Base-by-base conservation (phyloP, 1,140 invertebrate genomes). In the Brachionus paranguensis region DNA sequence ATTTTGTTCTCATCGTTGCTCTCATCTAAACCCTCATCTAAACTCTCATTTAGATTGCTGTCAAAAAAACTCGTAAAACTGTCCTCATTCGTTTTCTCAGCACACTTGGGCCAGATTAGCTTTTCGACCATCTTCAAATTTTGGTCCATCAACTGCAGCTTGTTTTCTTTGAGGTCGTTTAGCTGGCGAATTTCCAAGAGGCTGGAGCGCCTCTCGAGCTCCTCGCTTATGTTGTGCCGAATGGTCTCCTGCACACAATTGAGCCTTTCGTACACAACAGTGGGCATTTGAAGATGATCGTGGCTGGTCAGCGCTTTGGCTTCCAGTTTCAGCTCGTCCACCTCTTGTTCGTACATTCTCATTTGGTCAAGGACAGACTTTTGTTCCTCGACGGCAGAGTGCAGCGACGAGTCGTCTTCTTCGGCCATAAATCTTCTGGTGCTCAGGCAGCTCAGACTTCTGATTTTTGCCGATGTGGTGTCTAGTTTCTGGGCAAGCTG, bases 211-310 rank as follows among this genome's bases (percentile, higher is more conserved):
- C 78, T 81, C 33, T 81, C 78, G 10, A 81, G 33, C 17, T 81
- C 78, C 17, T 81, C 53, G 27, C 78, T 81, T 27, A 81, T 60
- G 11, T 47, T 64, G 6, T 64, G 53, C 10, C 78, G 50, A 68
- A 81, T 68, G n/a, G 33, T 81, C 33, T 81, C 78, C n/a, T 81
- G 53, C 24, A 68, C 78, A 43, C 64, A 68, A 43, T 81, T 60
- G 7, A 81, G 10, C 20, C 43, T 60, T 68, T 81, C 78, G 41
- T 64, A 81, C 8, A 81, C 53, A 47, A 68, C n/a, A 1, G 78
- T 60, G 11, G 78, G 53, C 37, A 81, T 64, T 17, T 81, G 53
- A 41, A 60, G 33, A 14, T 64, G 43, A 20, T 64, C 53, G 14
- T 64, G 27, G 24, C 5, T 50, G 24, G 43, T 20, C 27, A 76